phyloP scores from a whole-genome alignment of 2,888 invertebrate genomes.

The Sisyra terminalis region DNA sequence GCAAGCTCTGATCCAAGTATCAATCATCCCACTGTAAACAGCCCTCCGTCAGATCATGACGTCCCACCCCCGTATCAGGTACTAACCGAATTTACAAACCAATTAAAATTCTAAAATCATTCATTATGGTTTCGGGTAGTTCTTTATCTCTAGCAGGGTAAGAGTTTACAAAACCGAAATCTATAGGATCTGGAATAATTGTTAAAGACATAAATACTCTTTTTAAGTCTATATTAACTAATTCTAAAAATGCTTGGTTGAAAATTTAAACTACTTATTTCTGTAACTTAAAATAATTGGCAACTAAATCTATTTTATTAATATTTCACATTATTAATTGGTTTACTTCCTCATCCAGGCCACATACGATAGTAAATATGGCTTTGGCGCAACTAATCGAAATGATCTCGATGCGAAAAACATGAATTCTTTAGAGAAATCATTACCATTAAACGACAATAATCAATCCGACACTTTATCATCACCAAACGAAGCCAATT shows the following conservation, averaged over 20 bases:
- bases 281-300: not conserved
- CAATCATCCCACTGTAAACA: conserved; percentile 31
- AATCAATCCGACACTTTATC: conserved; percentile 1
- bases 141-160: not conserved
- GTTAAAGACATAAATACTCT: no score
- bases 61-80: conserved; percentile 79
- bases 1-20: conserved; percentile 91
- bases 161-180: not conserved
- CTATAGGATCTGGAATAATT: no score
- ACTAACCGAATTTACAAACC: conserved; percentile 14
- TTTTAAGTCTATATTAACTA: not conserved
- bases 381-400: conserved; percentile 32
- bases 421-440: conserved; percentile 1
- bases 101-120: not conserved
- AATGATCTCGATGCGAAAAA: conserved; percentile 17
- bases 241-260: not conserved
- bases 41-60: conserved; percentile 73
- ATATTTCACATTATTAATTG: not conserved
- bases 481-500: conserved; percentile 1
- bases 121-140: not conserved
- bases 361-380: conserved; percentile 41
- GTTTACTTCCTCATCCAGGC: conserved; percentile 12
- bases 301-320: not conserved
- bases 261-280: not conserved
- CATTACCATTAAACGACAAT: conserved; percentile 1